phyloP scores from a whole-genome alignment of 2,797 vertebrate species.

The Pseudochromis fuscus region DNA sequence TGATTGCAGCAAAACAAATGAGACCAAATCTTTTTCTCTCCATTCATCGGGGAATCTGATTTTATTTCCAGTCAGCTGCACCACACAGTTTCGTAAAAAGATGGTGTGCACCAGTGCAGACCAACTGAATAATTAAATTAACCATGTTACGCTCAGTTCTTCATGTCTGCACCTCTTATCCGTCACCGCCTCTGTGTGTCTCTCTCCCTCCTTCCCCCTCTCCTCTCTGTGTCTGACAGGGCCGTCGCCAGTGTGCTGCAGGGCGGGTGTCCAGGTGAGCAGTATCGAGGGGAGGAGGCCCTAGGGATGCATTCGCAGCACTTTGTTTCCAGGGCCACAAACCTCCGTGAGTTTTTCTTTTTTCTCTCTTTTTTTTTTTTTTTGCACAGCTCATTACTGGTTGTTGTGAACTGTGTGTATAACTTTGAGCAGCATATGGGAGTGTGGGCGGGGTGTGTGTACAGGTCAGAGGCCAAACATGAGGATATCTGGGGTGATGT shows the following conservation, averaged over 20 bases:
- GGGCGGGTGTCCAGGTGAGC: slow-evolving; percentile 92
- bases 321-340: slow-evolving; percentile 91
- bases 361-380: slow-evolving; percentile 12
- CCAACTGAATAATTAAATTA: slow-evolving; percentile 67
- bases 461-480: slow-evolving; percentile 15
- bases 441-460: slow-evolving; percentile 49
- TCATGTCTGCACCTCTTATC: slow-evolving; percentile 35
- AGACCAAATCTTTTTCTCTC: slow-evolving; percentile 12
- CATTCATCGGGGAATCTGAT: slow-evolving; percentile 17
- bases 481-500: slow-evolving; percentile 33
- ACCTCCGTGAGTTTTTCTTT: slow-evolving; percentile 90
- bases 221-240: slow-evolving; percentile 77
- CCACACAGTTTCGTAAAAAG: slow-evolving; percentile 18
- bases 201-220: not conserved
- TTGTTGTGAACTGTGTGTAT: slow-evolving; percentile 24
- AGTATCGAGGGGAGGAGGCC: slow-evolving; percentile 93
- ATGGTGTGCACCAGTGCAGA: slow-evolving; percentile 49
- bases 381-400: slow-evolving; percentile 29
- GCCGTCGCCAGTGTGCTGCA: slow-evolving; percentile 97
- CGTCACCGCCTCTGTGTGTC: slow-evolving; percentile 25
- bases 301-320: slow-evolving; percentile 95
- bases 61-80: slow-evolving; percentile 40
- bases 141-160: slow-evolving; percentile 46
- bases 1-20: slow-evolving; percentile 4
- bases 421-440: slow-evolving; percentile 35